phyloP scores from a whole-genome alignment of 2,888 invertebrate genomes.

The Drosophila neonasuta region DNA sequence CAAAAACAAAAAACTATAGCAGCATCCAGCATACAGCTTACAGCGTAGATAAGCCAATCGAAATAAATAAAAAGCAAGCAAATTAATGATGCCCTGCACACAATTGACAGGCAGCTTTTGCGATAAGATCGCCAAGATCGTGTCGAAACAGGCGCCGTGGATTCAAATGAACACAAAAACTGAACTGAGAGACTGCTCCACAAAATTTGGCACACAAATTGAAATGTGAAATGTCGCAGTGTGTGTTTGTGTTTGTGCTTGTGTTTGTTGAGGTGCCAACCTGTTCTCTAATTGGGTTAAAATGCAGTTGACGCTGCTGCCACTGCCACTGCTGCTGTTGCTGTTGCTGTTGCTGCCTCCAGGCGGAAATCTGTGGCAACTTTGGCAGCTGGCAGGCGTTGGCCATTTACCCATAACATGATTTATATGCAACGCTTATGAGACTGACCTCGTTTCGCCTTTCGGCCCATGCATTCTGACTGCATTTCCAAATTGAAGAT shows the following conservation, averaged over 20 bases:
- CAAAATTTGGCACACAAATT: conserved; percentile 64
- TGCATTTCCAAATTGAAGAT: conserved; percentile 29
- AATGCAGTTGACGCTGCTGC: conserved; percentile 62
- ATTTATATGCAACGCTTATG: conserved; percentile 66
- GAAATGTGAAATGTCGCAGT: conserved; percentile 56
- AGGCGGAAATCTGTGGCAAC: conserved; percentile 71
- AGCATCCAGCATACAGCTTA: not conserved
- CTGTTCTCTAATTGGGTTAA: conserved; percentile 79
- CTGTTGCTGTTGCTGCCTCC: conserved; percentile 63
- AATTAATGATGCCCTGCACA: conserved; percentile 58
- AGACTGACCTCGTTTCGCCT: conserved; percentile 47
- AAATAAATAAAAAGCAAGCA: conserved; percentile 25
- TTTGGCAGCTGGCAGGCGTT: conserved; percentile 57
- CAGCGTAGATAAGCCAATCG: conserved; percentile 13
- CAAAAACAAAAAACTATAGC: conserved; percentile 14
- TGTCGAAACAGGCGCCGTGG: conserved; percentile 48
- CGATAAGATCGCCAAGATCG: conserved; percentile 55
- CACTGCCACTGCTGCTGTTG: not conserved
- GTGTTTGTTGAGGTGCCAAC: conserved; percentile 64
- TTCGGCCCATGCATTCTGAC: conserved; percentile 19
- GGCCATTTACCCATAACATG: conserved; percentile 68
- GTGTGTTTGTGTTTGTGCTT: conserved; percentile 29
- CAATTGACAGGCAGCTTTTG: conserved; percentile 53
- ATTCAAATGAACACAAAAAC: conserved; percentile 26
- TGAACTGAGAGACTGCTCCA: conserved; percentile 51